These are phyloP conservation scores for Zaprionus lineosus DNA, from an alignment of 2,888 invertebrate species.

Conservation along the genomic window DNA sequence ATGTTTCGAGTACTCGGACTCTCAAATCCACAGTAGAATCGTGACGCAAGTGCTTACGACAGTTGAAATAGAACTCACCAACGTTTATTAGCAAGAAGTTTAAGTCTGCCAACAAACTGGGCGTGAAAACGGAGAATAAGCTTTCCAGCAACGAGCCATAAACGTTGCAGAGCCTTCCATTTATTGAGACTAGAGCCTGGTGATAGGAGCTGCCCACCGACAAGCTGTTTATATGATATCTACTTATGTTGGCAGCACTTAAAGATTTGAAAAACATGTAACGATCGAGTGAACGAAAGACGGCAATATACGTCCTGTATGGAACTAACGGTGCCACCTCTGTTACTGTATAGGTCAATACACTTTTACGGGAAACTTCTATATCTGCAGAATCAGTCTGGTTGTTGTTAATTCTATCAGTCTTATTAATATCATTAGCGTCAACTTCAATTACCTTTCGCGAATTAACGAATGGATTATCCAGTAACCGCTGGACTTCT, in stretches of 20 bases:
- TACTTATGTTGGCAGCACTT: slow-evolving; percentile 40
- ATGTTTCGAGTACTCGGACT: slow-evolving; percentile 35
- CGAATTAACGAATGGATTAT: slow-evolving; percentile 16
- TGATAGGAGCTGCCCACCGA: slow-evolving; percentile 42
- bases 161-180: slow-evolving; percentile 32
- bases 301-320: too few species aligned
- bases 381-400: too few species aligned
- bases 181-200: slow-evolving; percentile 37
- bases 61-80: slow-evolving; percentile 41
- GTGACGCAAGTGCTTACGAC: not conserved
- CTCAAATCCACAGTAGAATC: slow-evolving; percentile 37
- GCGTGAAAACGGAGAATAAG: slow-evolving; percentile 38
- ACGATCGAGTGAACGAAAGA: slow-evolving; percentile 37
- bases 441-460: slow-evolving; percentile 54
- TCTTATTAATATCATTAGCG: slow-evolving; percentile 14
- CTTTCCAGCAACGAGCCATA: slow-evolving; percentile 38
- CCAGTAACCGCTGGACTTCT: slow-evolving; percentile 39
- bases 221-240: slow-evolving; percentile 36
- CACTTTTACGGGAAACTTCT: too few species aligned
- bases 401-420: not conserved
- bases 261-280: slow-evolving; percentile 37
- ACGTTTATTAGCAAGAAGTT: slow-evolving; percentile 32
- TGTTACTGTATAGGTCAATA: too few species aligned
- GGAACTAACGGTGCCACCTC: too few species aligned
- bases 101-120: slow-evolving; percentile 34